A percentile compares a stretch with the other conserved stretches of the same genome.
Evolutionary conservation across 1,140 invertebrate genomes (phyloP).

Genomic region (Babylonia areolata): DNA sequence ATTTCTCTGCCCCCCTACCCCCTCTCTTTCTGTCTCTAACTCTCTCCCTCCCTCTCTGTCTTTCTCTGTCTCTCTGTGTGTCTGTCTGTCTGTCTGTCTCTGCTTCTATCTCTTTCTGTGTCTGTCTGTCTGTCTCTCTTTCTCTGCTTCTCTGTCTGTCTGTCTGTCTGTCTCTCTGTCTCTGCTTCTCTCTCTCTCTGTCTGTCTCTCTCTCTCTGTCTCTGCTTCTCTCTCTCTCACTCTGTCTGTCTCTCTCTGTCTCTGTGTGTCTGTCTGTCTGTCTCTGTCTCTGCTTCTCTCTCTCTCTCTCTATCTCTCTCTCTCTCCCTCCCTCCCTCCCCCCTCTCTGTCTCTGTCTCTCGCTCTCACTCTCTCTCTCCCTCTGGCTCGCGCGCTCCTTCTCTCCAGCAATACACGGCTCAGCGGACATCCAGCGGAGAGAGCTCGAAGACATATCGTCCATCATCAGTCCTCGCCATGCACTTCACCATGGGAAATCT

Average conservation of each 20-base stretch:
- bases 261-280: constrained; percentile 19
- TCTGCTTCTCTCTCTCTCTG: constrained; percentile 13
- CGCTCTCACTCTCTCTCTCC: neutral
- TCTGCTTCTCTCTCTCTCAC: constrained; percentile 1
- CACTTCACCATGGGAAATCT: no score
- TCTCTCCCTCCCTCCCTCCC: constrained; percentile 30
- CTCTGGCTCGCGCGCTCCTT: neutral
- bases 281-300: constrained; percentile 38
- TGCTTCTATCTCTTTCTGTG: neutral
- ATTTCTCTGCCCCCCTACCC: neutral
- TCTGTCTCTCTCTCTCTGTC: constrained; percentile 31
- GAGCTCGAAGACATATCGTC: no score
- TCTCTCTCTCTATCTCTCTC: constrained; percentile 43
- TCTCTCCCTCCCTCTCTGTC: neutral
- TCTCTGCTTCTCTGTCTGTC: neutral
- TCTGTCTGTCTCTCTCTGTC: neutral
- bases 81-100: neutral
- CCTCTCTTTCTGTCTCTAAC: neutral
- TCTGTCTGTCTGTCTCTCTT: constrained; percentile 28
- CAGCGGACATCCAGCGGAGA: no score
- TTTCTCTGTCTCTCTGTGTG: neutral
- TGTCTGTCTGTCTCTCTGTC: neutral
- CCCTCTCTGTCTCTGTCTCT: neutral
- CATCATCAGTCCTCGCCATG: no score
- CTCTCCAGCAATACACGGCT: no score